Evolutionary conservation across 2,888 invertebrate species (phyloP).

Genomic region (Bombylius major): DNA sequence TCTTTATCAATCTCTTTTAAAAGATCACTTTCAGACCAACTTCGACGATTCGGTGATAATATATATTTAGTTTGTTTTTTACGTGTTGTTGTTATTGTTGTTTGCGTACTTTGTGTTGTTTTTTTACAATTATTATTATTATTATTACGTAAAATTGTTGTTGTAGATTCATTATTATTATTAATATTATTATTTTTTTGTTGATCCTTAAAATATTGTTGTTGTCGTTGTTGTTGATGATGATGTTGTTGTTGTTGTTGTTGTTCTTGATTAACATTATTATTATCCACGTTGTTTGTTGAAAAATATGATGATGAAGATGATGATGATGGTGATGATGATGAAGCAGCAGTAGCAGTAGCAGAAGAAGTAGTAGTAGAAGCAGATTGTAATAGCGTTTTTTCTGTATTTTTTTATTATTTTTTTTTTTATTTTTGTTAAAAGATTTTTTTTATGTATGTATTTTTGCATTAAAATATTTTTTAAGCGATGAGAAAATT

Average conservation of each 20-base stretch:
- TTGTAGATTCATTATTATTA: background rate
- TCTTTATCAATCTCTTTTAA: conserved; percentile 53
- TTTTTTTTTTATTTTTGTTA: no score
- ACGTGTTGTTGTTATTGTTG: conserved; percentile 12
- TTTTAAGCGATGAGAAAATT: no score
- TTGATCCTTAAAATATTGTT: background rate
- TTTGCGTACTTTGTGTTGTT: conserved; percentile 7
- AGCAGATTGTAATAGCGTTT: conserved; percentile 15
- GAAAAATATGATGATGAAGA: conserved; percentile 16
- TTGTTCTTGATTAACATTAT: conserved; percentile 20
- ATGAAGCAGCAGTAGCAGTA: no score
- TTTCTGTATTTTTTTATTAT: conserved; percentile 18
- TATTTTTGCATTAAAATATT: no score
- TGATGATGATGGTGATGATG: background rate
- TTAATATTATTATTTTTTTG: background rate
- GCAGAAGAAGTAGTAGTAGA: conserved; percentile 1
- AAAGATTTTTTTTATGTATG: no score
- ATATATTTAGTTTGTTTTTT: conserved; percentile 32
- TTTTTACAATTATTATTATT: conserved; percentile 7
- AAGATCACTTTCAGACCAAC: conserved; percentile 39
- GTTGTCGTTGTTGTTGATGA: conserved; percentile 4
- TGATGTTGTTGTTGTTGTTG: conserved; percentile 12
- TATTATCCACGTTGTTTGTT: background rate
- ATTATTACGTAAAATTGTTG: conserved; percentile 13
- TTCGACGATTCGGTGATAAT: conserved; percentile 31